A percentile compares a stretch with the other conserved stretches of the same genome.
Conservation (phyloP, 2,797 vertebrate genomes). For the Apogon hyalosoma region DNA sequence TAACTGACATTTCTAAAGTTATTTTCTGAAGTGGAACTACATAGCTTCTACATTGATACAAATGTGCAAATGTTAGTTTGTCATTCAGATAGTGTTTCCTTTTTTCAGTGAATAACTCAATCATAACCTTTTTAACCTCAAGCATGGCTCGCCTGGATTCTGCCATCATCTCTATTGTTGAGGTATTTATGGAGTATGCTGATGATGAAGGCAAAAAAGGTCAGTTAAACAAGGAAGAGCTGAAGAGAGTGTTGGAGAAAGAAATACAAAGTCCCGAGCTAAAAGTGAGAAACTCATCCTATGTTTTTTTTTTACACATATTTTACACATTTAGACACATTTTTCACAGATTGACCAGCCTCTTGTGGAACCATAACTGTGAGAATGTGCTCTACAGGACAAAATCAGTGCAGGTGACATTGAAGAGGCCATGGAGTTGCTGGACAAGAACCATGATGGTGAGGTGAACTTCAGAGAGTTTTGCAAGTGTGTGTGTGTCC, state of each 20-base stretch:
- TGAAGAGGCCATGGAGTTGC: slow-evolving; percentile 61
- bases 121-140: neutral
- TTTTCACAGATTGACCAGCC: no score
- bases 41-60: neutral
- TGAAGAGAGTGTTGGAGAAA: slow-evolving; percentile 63
- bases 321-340: neutral
- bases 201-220: slow-evolving; percentile 62
- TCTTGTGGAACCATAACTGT: neutral
- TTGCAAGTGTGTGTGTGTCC: slow-evolving; percentile 62
- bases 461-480: slow-evolving; percentile 82
- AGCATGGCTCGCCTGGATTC: slow-evolving; percentile 80
- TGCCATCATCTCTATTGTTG: slow-evolving; percentile 72
- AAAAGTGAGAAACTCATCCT: slow-evolving; percentile 62
- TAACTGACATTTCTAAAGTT: neutral
- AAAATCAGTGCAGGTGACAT: slow-evolving; percentile 69
- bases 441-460: slow-evolving; percentile 82
- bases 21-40: neutral
- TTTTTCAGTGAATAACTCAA: neutral
- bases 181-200: slow-evolving; percentile 78
- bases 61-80: no score
- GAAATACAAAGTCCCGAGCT: slow-evolving; percentile 71
- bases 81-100: no score
- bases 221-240: slow-evolving; percentile 67
- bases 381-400: slow-evolving; percentile 49
- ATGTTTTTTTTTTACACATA: neutral